phyloP scores from a whole-genome alignment of 2,888 invertebrate genomes.

The Hirtodrosophila confusa region DNA sequence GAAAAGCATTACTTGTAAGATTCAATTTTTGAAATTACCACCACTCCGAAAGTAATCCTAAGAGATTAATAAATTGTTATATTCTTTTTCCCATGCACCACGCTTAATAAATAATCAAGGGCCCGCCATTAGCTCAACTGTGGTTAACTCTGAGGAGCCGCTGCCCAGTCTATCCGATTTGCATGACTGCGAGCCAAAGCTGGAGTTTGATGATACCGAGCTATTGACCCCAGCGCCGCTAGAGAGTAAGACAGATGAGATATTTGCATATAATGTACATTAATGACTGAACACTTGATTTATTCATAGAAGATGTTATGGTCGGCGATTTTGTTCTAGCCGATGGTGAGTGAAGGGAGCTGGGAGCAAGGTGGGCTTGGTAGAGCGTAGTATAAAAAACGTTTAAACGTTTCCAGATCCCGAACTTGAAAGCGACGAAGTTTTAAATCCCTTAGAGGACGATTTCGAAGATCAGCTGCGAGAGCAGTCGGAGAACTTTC shows the following conservation, averaged over 20 bases:
- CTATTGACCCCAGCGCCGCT: constrained; percentile 88
- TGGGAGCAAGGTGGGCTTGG: not conserved
- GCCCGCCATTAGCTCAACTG: constrained; percentile 82
- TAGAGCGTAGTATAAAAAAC: constrained; percentile 8
- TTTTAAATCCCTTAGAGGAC: constrained; percentile 82
- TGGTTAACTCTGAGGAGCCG: constrained; percentile 88
- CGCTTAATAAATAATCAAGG: constrained; percentile 64
- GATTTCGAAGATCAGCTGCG: constrained; percentile 83
- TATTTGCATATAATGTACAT: constrained; percentile 87
- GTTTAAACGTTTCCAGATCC: constrained; percentile 53
- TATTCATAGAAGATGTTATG: constrained; percentile 81
- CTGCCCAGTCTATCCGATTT: constrained; percentile 95
- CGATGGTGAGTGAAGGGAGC: constrained; percentile 71
- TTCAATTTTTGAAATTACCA: constrained; percentile 69
- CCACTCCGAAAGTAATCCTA: constrained; percentile 61
- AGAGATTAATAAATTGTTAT: constrained; percentile 67
- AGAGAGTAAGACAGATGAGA: constrained; percentile 86
- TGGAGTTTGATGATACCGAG: constrained; percentile 98
- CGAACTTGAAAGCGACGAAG: constrained; percentile 75
- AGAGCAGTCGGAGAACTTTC: constrained; percentile 74
- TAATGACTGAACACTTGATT: constrained; percentile 57
- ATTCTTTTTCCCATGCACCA: constrained; percentile 28
- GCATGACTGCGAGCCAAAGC: constrained; percentile 96
- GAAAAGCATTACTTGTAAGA: constrained; percentile 78
- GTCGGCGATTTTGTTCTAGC: constrained; percentile 82